Evolutionary conservation across 2,113 vertebrate species (phyloP).

Genomic region (Rhinolophus sinicus): DNA sequence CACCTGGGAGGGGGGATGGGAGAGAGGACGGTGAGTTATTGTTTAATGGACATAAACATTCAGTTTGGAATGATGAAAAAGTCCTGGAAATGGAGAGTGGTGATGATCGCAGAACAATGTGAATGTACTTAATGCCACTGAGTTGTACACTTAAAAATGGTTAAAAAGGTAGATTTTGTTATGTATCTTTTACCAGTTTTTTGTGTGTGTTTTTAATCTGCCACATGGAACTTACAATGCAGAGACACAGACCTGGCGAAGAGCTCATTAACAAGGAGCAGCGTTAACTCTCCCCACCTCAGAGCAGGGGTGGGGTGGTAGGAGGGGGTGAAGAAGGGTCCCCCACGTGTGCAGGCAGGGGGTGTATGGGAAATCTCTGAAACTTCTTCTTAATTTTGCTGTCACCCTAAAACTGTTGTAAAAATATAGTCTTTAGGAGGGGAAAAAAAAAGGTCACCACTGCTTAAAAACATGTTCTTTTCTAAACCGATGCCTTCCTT

Average conservation of each 20-base stretch:
- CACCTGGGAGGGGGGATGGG: no score
- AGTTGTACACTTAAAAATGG: not conserved
- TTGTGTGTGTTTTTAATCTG: no score
- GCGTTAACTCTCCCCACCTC: not conserved
- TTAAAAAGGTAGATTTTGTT: not conserved
- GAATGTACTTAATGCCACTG: not conserved
- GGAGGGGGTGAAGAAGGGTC: not conserved
- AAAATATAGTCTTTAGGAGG: not conserved
- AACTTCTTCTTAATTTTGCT: conserved; percentile 11
- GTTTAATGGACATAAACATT: not conserved
- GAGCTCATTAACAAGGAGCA: not conserved
- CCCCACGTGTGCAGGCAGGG: not conserved
- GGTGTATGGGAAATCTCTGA: not conserved
- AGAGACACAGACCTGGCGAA: not conserved
- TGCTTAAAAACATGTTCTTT: not conserved
- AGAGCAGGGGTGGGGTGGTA: not conserved
- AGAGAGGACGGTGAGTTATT: not conserved
- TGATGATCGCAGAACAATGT: not conserved
- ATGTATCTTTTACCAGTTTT: not conserved
- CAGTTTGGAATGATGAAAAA: not conserved
- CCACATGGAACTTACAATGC: not conserved
- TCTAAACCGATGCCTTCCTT: not conserved
- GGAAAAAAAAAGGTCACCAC: no score
- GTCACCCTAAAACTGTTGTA: not conserved
- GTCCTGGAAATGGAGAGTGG: not conserved